Base-by-base conservation (phyloP, 2,113 vertebrate species). In the Antidorcas marsupialis region DNA sequence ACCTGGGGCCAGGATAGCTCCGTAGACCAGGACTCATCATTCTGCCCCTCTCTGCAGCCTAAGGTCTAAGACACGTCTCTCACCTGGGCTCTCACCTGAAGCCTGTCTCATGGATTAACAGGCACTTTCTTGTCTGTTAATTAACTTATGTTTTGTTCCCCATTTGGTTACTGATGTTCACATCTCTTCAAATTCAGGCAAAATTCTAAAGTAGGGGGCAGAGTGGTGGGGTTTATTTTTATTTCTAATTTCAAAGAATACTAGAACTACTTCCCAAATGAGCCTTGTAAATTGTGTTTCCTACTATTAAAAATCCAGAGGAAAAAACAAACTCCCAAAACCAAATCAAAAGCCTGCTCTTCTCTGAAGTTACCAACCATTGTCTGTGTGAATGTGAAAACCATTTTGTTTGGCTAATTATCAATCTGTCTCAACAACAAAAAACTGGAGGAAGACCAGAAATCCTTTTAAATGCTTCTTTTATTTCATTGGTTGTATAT, bases 401-500 rank as follows among this genome's bases (percentile, higher is more conserved):
- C 47, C 25, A 45, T 39, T 95, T 33, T 23, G 6, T 87, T 67
- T 47, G 74, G 6, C 52, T 76, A 60, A 71, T 33, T 64, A 55
- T 16, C 59, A 55, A 7, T 62, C 0, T 9, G 0, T 83, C 85
- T 50, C 8, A 60, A 79, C 60, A 30, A 79, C 60, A 92, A 98
- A 79, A 88, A 98, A 99, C 90, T 74, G 60, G 97, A 91, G 0
- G 0, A 96, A 45, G 0, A 8, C 95, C 17, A 94, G 82, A 0
- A 94, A 84, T 98, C 97, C 98, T 99, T 99, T 99, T 98, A 99
- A 99, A 99, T 99, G 99, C 98, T 99, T 98, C 98, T 99, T 99
- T 99, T 99, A 99, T 99, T 99, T 99, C 98, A 98, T 99, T 99
- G 98, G 98, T 99, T 99, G 98, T 99, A 99, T 99, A 99, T 98